Evolutionary conservation across 2,113 vertebrate species (phyloP).

Genomic region (Hydrolagus affinis): DNA sequence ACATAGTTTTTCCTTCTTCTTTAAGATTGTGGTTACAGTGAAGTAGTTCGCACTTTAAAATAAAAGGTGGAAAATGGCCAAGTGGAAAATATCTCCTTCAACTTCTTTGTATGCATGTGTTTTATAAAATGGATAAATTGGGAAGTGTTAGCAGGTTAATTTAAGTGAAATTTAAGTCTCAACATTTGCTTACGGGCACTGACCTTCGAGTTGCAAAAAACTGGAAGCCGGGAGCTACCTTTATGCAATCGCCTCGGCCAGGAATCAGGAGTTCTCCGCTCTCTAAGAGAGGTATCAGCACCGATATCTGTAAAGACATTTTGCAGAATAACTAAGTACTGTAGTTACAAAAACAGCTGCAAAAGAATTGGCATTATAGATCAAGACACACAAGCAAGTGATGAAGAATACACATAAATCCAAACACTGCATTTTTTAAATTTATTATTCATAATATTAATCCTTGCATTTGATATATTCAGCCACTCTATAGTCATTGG

Average conservation of each 20-base stretch:
- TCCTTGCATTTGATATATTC: too few relatives aligned
- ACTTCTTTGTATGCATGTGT: too few relatives aligned
- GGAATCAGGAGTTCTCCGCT: conserved; percentile 83
- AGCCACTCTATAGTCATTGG: too few relatives aligned
- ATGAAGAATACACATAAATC: too few relatives aligned
- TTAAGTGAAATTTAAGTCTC: background rate
- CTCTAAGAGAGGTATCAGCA: conserved; percentile 87
- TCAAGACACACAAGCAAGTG: too few relatives aligned
- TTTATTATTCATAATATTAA: too few relatives aligned
- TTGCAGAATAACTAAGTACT: background rate
- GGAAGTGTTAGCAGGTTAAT: background rate
- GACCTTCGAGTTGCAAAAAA: conserved; percentile 95
- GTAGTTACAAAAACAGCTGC: conserved; percentile 4
- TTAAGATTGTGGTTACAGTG: too few relatives aligned
- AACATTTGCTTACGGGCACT: background rate
- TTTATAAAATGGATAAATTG: background rate
- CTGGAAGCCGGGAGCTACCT: conserved; percentile 83
- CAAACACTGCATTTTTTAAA: too few relatives aligned
- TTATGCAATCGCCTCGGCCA: conserved; percentile 79
- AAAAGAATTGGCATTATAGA: background rate
- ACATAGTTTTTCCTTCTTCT: too few relatives aligned
- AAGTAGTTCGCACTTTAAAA: too few relatives aligned
- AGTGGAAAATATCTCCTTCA: too few relatives aligned
- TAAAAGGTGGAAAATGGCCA: too few relatives aligned
- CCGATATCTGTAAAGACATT: conserved; percentile 66